Conservation (phyloP, 2,797 vertebrate genomes). For the Molossus alvarezi region DNA sequence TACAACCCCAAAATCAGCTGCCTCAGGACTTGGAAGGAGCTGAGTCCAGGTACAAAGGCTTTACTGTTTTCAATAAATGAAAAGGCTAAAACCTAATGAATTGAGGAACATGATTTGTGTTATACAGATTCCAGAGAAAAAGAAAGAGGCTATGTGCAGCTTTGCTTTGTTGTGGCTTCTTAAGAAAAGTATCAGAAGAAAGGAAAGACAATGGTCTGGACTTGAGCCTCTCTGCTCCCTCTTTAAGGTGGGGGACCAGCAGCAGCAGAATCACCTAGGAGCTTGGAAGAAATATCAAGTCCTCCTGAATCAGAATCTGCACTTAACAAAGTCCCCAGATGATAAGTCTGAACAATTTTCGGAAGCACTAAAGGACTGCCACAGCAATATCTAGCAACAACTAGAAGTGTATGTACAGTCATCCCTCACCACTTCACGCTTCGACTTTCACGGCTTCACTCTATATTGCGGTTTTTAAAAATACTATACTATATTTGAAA, state of each 20-base stretch:
- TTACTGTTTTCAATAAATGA: not conserved
- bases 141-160: not conserved
- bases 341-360: not conserved
- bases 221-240: not conserved
- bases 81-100: slow-evolving; percentile 18
- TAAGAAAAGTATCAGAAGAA: not conserved
- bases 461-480: too few relatives aligned
- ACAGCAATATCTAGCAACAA: not conserved
- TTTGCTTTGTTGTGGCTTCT: slow-evolving; percentile 27
- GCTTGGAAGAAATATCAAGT: not conserved
- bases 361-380: not conserved
- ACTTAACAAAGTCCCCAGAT: not conserved
- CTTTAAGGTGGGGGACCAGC: not conserved
- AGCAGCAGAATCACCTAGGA: not conserved
- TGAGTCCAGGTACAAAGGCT: not conserved
- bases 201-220: not conserved
- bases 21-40: not conserved
- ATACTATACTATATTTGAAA: too few relatives aligned
- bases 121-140: not conserved
- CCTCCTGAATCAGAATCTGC: not conserved
- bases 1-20: not conserved
- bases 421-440: too few relatives aligned
- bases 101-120: not conserved
- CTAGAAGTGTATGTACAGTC: not conserved
- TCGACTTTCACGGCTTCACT: too few relatives aligned